These are phyloP conservation scores for Sarcoramphus papa DNA, from an alignment of 2,797 vertebrate genomes.

Conservation along the genomic window DNA sequence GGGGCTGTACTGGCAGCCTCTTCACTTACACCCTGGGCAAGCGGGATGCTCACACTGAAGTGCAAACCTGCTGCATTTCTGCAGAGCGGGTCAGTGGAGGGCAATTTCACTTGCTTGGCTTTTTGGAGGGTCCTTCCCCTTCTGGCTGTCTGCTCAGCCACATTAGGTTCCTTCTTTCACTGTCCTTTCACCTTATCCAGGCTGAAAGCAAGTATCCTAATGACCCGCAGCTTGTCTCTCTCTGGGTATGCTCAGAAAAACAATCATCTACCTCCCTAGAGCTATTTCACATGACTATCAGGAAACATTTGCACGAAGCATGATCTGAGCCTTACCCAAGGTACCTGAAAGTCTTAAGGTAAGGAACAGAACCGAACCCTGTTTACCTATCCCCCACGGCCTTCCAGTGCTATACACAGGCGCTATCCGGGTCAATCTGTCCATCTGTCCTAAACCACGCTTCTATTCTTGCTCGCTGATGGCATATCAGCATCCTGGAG, in stretches of 20 bases:
- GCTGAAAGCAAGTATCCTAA: neutral
- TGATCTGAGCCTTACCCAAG: neutral
- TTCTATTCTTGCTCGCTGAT: neutral
- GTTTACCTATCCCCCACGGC: accelerated
- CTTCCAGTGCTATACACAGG: neutral
- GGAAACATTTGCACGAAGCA: neutral
- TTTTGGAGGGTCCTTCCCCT: neutral
- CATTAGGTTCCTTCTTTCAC: neutral
- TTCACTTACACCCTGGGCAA: no score
- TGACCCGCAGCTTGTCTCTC: neutral
- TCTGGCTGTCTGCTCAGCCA: neutral
- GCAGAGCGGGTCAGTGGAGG: no score
- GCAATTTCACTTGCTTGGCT: neutral
- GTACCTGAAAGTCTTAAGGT: neutral
- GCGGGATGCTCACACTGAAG: neutral
- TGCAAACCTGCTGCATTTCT: neutral
- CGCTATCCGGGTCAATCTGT: neutral
- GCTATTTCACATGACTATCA: neutral
- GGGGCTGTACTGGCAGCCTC: neutral
- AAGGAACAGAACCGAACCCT: neutral
- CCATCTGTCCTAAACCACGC: neutral
- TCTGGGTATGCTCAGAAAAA: neutral
- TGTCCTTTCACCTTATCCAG: neutral
- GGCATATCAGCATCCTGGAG: neutral
- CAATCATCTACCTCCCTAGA: neutral